phyloP scores from a whole-genome alignment of 2,888 invertebrate genomes.

The Perithous albicinctus region DNA sequence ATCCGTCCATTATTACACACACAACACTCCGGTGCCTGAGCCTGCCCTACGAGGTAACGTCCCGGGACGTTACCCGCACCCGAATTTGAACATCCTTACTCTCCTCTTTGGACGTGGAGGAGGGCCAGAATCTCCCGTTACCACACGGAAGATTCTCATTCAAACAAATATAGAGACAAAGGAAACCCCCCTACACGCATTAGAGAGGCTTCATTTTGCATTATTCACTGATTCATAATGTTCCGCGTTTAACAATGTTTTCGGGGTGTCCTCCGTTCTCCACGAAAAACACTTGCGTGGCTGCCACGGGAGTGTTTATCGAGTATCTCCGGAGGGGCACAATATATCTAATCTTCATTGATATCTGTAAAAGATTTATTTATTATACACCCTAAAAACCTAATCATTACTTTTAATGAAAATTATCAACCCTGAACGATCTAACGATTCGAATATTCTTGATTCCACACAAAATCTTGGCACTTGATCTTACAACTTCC shows the following conservation, averaged over 20 bases:
- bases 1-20: not conserved
- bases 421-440: not conserved
- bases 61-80: too few species aligned
- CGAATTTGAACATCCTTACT: not conserved
- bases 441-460: not conserved
- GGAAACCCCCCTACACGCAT: not conserved
- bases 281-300: not conserved
- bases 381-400: slow-evolving; percentile 19
- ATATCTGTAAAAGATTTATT: slow-evolving; percentile 4
- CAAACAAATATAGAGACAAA: not conserved
- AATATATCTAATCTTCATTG: too few species aligned
- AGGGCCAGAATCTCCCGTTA: not conserved
- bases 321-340: too few species aligned
- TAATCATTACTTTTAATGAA: slow-evolving; percentile 5
- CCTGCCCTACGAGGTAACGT: too few species aligned
- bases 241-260: slow-evolving; percentile 8
- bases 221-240: not conserved
- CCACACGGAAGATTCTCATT: not conserved
- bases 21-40: not conserved
- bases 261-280: slow-evolving; percentile 22
- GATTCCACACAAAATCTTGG: not conserved
- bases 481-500: not conserved
- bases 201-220: not conserved
- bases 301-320: too few species aligned
- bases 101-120: not conserved